Evolutionary conservation across 2,797 vertebrate genomes (phyloP), one percentile per base, ranked within the genome.

Genomic region (Clarias pachynema): DNA sequence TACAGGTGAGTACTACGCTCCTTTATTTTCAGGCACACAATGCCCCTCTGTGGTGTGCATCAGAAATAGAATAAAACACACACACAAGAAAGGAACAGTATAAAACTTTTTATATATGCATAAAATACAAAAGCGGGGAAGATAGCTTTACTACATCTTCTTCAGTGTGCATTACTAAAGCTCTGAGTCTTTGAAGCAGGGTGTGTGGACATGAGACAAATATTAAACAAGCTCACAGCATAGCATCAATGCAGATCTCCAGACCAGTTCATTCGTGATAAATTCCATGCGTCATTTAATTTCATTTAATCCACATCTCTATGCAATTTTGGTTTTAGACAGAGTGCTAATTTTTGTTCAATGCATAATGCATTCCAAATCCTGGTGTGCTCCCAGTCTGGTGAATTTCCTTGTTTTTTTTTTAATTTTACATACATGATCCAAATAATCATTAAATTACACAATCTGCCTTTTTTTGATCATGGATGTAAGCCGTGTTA

Each of bases 161-260:
- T 59, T 3, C n/a, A 74, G 49, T 74, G n/a, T 6, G 57, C 73
- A 84, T 81, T 81, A 70, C 34, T 70, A 65, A 75, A 79, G 59
- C 57, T 85, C 84, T 57, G 20, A 59, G 20, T 29, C 9, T 59
- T 10, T 77, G 74, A 77, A 49, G 34, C 34, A 44, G 10, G 4
- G 15, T 80, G n/a, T 40, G 53, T 44, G 29, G 26, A 57, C 44
- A 56, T 57, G 63, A 85, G 74, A 49, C 37, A 68, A 79, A 65
- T 72, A 83, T 81, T 79, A 84, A 85, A 86, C 44, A n/a, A 69
- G 85, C 81, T 83, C 85, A 57, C 86, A 84, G 88, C 63, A 72
- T 69, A 85, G 82, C 70, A 78, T 59, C 6, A 59, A 34, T 62
- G 62, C 22, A 63, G 34, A 68, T 22, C 57, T 68, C 87, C 63